These are phyloP conservation scores for Baronia brevicornis DNA, from an alignment of 2,888 invertebrate genomes.

Conservation along the genomic window DNA sequence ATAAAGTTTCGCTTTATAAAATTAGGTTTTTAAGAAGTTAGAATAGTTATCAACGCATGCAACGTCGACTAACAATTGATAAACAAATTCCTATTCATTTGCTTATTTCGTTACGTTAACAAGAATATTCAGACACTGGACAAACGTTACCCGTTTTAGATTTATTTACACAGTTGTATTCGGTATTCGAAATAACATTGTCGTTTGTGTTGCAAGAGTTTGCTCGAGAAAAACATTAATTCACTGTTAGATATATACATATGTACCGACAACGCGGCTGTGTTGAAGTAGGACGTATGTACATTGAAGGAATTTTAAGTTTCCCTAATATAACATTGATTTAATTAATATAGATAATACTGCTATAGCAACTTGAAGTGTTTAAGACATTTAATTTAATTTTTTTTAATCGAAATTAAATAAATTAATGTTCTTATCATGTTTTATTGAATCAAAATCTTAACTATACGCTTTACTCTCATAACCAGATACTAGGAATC, in stretches of 20 bases:
- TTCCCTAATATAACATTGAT: too few species aligned
- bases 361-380: too few species aligned
- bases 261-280: too few species aligned
- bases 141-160: conserved; percentile 39
- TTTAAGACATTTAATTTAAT: background rate
- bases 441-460: too few species aligned
- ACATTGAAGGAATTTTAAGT: too few species aligned
- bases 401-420: background rate
- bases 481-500: too few species aligned
- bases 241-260: conserved; percentile 10
- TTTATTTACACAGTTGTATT: conserved; percentile 67
- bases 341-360: too few species aligned
- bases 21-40: too few species aligned
- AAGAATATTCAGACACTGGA: conserved; percentile 22
- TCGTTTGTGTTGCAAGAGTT: conserved; percentile 31
- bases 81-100: conserved; percentile 25
- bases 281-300: conserved; percentile 26
- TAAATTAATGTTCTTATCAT: background rate
- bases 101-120: conserved; percentile 23
- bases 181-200: conserved; percentile 37
- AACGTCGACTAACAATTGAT: too few species aligned
- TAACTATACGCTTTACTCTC: too few species aligned
- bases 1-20: too few species aligned
- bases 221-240: conserved; percentile 29
- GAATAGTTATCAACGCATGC: too few species aligned